Conservation (phyloP, 1,140 invertebrate species). For the Temnothorax curvispinosus region DNA sequence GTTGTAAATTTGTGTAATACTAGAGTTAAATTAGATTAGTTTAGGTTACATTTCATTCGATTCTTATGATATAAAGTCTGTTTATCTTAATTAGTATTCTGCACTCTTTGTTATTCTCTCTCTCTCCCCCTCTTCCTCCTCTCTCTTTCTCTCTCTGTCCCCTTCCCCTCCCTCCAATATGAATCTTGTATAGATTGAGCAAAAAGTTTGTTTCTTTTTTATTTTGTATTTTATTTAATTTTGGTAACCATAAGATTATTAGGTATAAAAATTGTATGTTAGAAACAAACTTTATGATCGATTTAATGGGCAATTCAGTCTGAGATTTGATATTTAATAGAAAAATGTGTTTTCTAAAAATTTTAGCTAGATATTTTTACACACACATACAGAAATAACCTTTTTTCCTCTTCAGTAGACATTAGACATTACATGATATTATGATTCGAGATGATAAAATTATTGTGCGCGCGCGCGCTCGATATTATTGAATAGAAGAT, state of each 20-base stretch:
- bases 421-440: not conserved
- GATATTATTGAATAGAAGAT: not conserved
- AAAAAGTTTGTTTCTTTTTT: not conserved
- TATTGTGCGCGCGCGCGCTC: not conserved
- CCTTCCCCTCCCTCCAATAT: not conserved
- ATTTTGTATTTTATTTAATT: not conserved
- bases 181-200: not conserved
- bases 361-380: not conserved
- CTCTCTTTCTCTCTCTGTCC: not conserved
- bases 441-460: not conserved
- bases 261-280: not conserved
- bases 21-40: constrained; percentile 23
- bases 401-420: not conserved
- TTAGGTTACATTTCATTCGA: constrained; percentile 14
- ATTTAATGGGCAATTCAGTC: not conserved
- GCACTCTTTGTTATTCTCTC: not conserved
- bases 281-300: not conserved
- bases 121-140: too few relatives aligned
- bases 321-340: constrained; percentile 8
- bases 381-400: not conserved
- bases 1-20: constrained; percentile 30
- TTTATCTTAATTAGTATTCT: constrained; percentile 20
- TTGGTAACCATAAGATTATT: not conserved
- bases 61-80: constrained; percentile 12
- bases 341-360: not conserved